Percentiles rank a stretch among this genome's conserved stretches.
Evolutionary conservation across 2,797 vertebrate species (phyloP).

Genomic region (Tokudaia muenninki): DNA sequence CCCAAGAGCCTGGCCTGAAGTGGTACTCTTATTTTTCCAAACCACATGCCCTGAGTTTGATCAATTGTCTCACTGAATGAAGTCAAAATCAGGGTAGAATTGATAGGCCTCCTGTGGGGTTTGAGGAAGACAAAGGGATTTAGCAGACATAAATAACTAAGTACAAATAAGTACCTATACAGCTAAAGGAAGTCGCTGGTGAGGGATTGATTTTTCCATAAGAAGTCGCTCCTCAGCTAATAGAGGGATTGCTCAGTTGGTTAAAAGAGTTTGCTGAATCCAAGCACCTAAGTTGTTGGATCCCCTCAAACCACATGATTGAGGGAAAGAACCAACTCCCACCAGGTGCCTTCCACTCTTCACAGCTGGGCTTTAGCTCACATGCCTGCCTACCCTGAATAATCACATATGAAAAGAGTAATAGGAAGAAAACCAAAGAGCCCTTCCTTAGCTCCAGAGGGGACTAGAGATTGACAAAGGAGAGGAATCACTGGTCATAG

Average conservation of each 20-base stretch:
- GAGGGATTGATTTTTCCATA: neutral
- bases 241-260: neutral
- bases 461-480: neutral
- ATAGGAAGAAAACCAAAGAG: neutral
- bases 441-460: neutral
- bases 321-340: neutral
- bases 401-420: neutral
- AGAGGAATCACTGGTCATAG: neutral
- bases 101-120: neutral
- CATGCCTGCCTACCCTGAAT: neutral
- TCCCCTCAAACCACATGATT: neutral
- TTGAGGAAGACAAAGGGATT: neutral
- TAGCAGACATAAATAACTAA: neutral
- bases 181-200: neutral
- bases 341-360: neutral
- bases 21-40: neutral
- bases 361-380: neutral
- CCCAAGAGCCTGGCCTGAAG: neutral
- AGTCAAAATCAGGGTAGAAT: neutral
- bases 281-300: neutral
- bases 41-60: neutral
- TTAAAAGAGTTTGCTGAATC: neutral
- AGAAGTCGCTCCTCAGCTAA: neutral
- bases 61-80: neutral
- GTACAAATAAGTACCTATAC: neutral